phyloP scores from a whole-genome alignment of 2,113 vertebrate genomes.

The Lamprologus lemairii region DNA sequence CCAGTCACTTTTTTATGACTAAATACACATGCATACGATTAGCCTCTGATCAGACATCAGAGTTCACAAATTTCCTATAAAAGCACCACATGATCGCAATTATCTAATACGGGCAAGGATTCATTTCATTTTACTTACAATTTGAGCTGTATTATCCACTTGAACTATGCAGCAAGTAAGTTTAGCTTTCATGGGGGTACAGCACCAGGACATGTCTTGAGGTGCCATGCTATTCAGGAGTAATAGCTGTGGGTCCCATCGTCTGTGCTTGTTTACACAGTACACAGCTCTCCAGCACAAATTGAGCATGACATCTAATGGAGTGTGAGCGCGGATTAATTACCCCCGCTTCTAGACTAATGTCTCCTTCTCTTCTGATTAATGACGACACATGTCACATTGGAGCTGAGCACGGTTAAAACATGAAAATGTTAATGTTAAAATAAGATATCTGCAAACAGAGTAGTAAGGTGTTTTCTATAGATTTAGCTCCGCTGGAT shows the following conservation, averaged over 20 bases:
- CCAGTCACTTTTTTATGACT: slow-evolving; percentile 13
- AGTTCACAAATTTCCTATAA: background rate
- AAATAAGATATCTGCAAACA: background rate
- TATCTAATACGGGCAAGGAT: background rate
- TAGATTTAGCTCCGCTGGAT: background rate
- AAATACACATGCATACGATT: slow-evolving; percentile 26
- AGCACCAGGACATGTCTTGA: background rate
- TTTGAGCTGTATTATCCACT: background rate
- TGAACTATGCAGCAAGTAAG: background rate
- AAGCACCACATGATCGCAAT: background rate
- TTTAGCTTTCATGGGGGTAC: background rate
- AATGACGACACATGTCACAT: slow-evolving; percentile 49
- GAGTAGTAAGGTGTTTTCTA: background rate
- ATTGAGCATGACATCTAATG: slow-evolving; percentile 56
- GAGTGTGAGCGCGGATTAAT: slow-evolving; percentile 54
- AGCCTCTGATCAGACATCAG: slow-evolving; percentile 24
- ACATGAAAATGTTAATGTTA: background rate
- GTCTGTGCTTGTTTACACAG: slow-evolving; percentile 43
- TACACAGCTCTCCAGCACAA: slow-evolving; percentile 30
- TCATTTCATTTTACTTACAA: background rate
- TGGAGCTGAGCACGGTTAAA: background rate
- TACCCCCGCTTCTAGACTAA: slow-evolving; percentile 44
- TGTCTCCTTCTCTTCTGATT: slow-evolving; percentile 54
- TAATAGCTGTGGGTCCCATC: slow-evolving; percentile 1
- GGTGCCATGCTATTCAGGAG: background rate